Conservation (phyloP, 2,888 invertebrate species). For the Geophilus truncorum region DNA sequence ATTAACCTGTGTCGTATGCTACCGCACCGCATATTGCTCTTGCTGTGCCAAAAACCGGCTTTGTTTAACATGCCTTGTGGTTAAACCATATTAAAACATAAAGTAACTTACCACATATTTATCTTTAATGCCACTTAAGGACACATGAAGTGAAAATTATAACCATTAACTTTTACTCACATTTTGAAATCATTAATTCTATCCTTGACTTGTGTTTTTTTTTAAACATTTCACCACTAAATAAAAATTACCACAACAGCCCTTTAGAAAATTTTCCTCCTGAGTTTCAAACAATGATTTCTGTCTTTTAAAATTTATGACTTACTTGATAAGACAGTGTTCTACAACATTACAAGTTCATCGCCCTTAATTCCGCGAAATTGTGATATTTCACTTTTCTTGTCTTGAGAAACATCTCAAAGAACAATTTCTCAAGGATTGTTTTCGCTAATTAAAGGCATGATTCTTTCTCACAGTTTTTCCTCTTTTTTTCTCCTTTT, state of each 20-base stretch:
- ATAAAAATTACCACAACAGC: background rate
- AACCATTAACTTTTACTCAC: background rate
- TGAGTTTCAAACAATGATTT: background rate
- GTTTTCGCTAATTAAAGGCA: background rate
- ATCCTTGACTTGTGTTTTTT: background rate
- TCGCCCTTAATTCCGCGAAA: background rate
- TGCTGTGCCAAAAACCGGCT: no score
- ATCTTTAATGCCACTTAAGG: background rate
- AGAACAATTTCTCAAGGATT: background rate
- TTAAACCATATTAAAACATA: background rate
- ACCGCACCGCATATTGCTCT: no score
- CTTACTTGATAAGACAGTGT: background rate
- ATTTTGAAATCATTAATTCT: background rate
- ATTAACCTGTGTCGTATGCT: no score
- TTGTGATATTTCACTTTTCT: background rate
- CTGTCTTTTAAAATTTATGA: background rate
- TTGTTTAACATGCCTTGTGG: no score
- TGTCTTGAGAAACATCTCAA: conserved; percentile 12
- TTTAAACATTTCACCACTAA: background rate
- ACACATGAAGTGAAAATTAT: background rate
- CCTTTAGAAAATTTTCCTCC: background rate
- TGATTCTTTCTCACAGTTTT: background rate
- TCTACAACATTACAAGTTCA: background rate
- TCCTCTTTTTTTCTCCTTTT: background rate
- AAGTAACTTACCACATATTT: background rate